Conservation (phyloP, 2,797 vertebrate genomes). For the Gallinago stenura region DNA sequence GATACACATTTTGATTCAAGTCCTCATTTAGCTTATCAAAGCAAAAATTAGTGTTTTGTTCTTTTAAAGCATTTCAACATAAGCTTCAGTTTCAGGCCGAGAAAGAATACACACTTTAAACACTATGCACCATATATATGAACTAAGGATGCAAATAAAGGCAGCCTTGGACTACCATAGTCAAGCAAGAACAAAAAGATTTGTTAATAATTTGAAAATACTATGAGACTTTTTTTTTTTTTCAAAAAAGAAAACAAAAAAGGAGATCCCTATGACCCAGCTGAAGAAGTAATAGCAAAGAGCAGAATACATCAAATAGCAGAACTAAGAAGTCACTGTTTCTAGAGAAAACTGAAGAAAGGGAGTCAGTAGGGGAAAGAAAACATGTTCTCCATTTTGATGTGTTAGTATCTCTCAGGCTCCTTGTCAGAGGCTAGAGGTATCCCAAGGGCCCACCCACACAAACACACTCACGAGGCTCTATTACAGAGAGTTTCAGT, state of each 20-base stretch:
- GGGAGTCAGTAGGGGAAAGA: neutral
- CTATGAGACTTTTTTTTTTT: neutral
- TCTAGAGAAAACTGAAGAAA: neutral
- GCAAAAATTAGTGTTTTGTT: neutral
- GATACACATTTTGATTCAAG: neutral
- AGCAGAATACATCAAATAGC: neutral
- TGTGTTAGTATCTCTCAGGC: neutral
- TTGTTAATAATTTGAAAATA: neutral
- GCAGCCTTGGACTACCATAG: neutral
- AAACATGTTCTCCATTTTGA: neutral
- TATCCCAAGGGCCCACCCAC: neutral
- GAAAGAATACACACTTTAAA: neutral
- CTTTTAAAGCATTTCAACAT: neutral
- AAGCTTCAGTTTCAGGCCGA: neutral
- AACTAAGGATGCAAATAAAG: neutral
- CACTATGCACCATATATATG: neutral
- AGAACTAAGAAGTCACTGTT: neutral
- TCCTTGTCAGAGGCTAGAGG: slow-evolving; percentile 7
- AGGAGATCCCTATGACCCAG: neutral
- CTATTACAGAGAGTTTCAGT: neutral
- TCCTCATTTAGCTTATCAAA: neutral
- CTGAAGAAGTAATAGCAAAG: neutral
- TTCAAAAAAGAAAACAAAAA: neutral
- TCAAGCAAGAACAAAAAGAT: neutral
- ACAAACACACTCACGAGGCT: neutral